Evolutionary conservation across 2,888 invertebrate genomes (phyloP).

Genomic region (Loripinus fragilis): DNA sequence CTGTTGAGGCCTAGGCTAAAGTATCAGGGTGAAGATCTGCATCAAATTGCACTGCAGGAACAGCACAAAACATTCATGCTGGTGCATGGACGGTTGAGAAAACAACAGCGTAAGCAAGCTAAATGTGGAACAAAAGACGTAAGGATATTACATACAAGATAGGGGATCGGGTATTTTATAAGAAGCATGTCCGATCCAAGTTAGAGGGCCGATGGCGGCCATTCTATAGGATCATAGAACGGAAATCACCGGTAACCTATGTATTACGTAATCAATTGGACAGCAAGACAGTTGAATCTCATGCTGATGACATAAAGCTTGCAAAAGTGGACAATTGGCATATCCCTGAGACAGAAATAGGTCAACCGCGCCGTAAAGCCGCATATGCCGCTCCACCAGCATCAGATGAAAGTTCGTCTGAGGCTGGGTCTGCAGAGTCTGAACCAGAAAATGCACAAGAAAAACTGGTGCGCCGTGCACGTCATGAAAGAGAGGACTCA

Average conservation of each 20-base stretch:
- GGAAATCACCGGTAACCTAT: constrained; percentile 27
- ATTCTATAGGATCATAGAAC: constrained; percentile 36
- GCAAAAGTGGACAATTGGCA: constrained; percentile 38
- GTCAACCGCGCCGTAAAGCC: constrained; percentile 11
- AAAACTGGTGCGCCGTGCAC: neutral
- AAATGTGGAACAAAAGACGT: constrained; percentile 34
- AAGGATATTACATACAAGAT: constrained; percentile 17
- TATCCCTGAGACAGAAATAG: constrained; percentile 15
- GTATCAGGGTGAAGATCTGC: constrained; percentile 37
- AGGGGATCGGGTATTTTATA: constrained; percentile 23
- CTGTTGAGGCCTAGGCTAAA: constrained; percentile 32
- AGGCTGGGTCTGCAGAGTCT: neutral
- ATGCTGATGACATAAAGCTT: constrained; percentile 23
- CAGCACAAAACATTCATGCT: constrained; percentile 41
- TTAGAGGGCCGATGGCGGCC: constrained; percentile 34
- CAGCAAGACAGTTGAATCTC: constrained; percentile 4
- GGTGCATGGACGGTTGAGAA: constrained; percentile 30
- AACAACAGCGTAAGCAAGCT: constrained; percentile 33
- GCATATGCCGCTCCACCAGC: constrained; percentile 22
- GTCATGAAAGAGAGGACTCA: constrained; percentile 13
- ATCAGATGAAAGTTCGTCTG: neutral
- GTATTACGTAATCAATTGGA: constrained; percentile 33
- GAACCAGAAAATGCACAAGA: neutral
- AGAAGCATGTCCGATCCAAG: constrained; percentile 27
- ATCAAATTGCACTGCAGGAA: constrained; percentile 34